phyloP scores from a whole-genome alignment of 2,797 vertebrate genomes.

The Rhabdophis nuchalis region DNA sequence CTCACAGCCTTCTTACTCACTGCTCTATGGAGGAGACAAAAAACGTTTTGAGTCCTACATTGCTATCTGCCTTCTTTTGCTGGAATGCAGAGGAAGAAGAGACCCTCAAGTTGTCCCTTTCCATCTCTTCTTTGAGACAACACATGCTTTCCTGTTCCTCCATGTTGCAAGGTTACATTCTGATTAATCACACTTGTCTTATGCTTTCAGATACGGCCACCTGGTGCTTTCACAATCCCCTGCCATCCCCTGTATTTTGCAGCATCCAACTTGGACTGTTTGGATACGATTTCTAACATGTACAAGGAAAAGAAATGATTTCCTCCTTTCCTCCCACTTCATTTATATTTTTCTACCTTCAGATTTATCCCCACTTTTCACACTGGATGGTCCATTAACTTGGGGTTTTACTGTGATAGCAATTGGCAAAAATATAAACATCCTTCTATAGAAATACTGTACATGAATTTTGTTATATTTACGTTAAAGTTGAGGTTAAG shows the following conservation, averaged over 20 bases:
- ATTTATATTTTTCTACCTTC: not conserved
- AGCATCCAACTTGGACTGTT: not conserved
- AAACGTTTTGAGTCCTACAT: too few relatives aligned
- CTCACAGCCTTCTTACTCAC: too few relatives aligned
- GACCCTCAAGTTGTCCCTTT: too few relatives aligned
- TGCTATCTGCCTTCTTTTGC: too few relatives aligned
- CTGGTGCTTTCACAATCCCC: not conserved
- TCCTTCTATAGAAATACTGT: not conserved
- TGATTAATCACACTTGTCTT: not conserved
- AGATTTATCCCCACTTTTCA: not conserved
- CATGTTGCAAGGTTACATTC: too few relatives aligned
- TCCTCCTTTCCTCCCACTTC: not conserved
- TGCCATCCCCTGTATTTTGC: not conserved
- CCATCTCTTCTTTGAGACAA: too few relatives aligned
- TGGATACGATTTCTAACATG: not conserved
- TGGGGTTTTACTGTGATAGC: not conserved
- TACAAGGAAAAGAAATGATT: not conserved
- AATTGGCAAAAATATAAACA: not conserved
- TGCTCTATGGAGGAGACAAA: too few relatives aligned
- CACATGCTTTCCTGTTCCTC: too few relatives aligned
- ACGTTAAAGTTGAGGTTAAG: not conserved
- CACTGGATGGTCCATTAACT: not conserved
- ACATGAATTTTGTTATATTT: not conserved
- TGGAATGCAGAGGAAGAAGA: too few relatives aligned
- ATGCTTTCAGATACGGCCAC: not conserved